Evolutionary conservation across 2,797 vertebrate species (phyloP), one percentile per base, ranked within the genome.

Genomic region (Poliocrania exsul): DNA sequence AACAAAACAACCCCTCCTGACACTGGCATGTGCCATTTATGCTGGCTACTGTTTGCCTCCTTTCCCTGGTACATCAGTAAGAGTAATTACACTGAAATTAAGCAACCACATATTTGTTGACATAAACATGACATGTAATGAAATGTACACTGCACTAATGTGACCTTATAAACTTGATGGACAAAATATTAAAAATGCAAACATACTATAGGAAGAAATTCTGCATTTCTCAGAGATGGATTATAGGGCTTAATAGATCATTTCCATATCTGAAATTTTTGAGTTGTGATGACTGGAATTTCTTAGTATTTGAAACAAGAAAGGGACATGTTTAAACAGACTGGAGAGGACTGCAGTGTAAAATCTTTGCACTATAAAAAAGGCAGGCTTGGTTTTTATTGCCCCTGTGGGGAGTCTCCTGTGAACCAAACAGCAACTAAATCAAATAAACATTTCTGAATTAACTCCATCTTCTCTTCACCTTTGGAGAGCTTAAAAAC

Each of bases 361-460:
- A 94, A 95, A 91, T 90, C 91, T 87, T 89, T 81, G 69, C 89
- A 51, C 87, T 70, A 88, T 93, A 96, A 95, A 97, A 96, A 93
- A 93, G 56, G 74, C 92, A 95, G 92, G 75, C 92, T 86, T 75
- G 89, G 42, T 31, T 94, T 97, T 96, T 92, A 92, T 79, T 95
- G 87, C 70, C 83, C 92, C 92, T 94, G 51, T 38, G 42, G 91
- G 94, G 79, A 94, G 95, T 86, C 88, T 81, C 77, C 90, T 81
- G 50, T 84, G 93, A 93, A 94, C 74, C 60, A 91, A 95, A 95
- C 31, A 94, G 88, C 87, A 95, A 96, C 81, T 86, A 96, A 95
- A 93, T 93, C 83, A 95, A 96, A 95, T 75, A 94, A 95, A 95
- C 73, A 90, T 96, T 95, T 95, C 85, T 96, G 95, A 95, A 88